A percentile compares a stretch with the other conserved stretches of the same genome.
phyloP scores from a whole-genome alignment of 1,140 invertebrate species.

The Drosophila navojoa region DNA sequence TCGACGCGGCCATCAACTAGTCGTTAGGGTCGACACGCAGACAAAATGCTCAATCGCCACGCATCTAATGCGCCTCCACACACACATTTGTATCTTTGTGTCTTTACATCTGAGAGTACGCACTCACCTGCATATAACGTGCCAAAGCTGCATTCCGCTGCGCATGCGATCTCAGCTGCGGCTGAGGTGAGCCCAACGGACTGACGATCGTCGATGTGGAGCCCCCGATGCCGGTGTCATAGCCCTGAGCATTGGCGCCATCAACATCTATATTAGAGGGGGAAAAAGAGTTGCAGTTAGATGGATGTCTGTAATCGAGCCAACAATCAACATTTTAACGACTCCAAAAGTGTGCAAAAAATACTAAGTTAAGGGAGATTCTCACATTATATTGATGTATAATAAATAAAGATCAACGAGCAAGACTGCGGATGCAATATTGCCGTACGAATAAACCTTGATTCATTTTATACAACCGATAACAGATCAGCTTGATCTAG shows the following conservation, averaged over 20 bases:
- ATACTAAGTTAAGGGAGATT: too few species aligned
- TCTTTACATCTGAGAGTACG: conserved; percentile 48
- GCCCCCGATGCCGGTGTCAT: conserved; percentile 83
- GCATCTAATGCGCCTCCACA: conserved; percentile 25
- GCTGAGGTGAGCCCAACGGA: conserved; percentile 80
- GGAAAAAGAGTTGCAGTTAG: not conserved
- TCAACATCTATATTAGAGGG: conserved; percentile 71
- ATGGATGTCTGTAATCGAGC: conserved; percentile 18
- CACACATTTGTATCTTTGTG: conserved; percentile 16
- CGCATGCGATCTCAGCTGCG: conserved; percentile 80
- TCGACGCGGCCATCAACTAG: conserved; percentile 53
- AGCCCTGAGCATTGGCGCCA: conserved; percentile 81
- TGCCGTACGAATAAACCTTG: too few species aligned
- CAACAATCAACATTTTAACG: conserved; percentile 3
- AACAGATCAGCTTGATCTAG: not conserved
- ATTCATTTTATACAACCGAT: too few species aligned
- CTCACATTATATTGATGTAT: too few species aligned
- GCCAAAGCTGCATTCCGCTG: conserved; percentile 75
- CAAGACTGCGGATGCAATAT: too few species aligned
- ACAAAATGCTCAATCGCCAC: conserved; percentile 14
- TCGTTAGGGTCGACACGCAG: conserved; percentile 66
- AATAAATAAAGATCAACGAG: too few species aligned
- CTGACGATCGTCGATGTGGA: conserved; percentile 83
- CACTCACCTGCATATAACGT: conserved; percentile 82
- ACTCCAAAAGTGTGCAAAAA: conserved; percentile 4